Base-by-base conservation (phyloP, 2,888 invertebrate species). In the Anthophora plumipes region DNA sequence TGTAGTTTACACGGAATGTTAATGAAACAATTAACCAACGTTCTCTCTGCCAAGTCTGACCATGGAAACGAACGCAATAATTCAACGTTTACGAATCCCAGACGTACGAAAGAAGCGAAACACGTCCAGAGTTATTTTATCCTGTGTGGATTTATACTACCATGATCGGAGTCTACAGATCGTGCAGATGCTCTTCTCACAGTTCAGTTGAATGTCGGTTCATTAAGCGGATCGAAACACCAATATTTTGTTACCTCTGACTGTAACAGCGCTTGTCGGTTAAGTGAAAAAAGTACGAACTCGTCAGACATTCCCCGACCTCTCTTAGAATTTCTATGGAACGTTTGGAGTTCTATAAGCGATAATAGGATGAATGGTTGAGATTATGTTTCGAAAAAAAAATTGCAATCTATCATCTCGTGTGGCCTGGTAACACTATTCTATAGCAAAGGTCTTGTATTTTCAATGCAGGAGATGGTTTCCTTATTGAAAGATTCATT, bases 1-100 rank as follows among this genome's bases (percentile, higher is more conserved):
- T 70, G 79, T 52, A 66, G 79, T 78, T 59, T 70, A 78, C 79
- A 22, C 11, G 60, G 79, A 78, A 79, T 78, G 70, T 78, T 78
- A 79, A 79, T 79, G 79, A 79, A 79, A 79, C 79, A 79, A 79
- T 79, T 79, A 79, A 48, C 59, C 14, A 60, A 43, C 64, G 52
- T 22, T 50, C 31, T 50, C 31, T 25, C 46, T 41, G 63, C 46
- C 63, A 50, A 67, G 76, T 22, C 25, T 22, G n/a, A 41, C 59
- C 14, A n/a, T 54, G 52, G n/a, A 54, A 60, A 52, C 52, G 46
- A 52, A 17, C 25, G 46, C 31, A 31, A 69, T 69, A 52, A 64
- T 59, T 60, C 78, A 52, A 37, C 39, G 52, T 1, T 22, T 25
- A 55, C 67, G 46, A 67, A 55, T 73, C 54, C 25, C 31, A 20